Percentiles rank a stretch among this genome's conserved stretches.
phyloP scores from a whole-genome alignment of 2,888 invertebrate genomes.

The Rhingia campestris region DNA sequence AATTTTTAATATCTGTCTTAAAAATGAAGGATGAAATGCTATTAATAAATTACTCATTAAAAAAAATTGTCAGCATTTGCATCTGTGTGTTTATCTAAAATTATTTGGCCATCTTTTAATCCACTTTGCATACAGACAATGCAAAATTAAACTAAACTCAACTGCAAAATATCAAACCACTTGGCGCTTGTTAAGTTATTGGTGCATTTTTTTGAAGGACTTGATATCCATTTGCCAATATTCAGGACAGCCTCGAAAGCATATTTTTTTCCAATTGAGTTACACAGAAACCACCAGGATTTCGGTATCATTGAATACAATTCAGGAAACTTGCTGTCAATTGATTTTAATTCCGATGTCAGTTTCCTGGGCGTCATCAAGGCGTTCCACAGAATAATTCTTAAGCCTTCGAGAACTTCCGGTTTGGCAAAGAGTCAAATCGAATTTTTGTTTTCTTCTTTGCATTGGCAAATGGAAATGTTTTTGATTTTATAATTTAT shows the following conservation, averaged over 20 bases:
- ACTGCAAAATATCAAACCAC: constrained; percentile 28
- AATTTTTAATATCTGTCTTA: no score
- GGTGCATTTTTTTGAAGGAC: background rate
- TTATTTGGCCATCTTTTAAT: background rate
- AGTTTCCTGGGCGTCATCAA: constrained; percentile 60
- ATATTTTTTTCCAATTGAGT: constrained; percentile 45
- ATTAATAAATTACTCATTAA: no score
- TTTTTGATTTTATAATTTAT: constrained; percentile 44
- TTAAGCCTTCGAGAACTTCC: constrained; percentile 29
- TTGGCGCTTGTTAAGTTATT: constrained; percentile 29
- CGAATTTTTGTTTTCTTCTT: background rate
- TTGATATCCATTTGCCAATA: constrained; percentile 44
- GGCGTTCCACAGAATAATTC: constrained; percentile 40
- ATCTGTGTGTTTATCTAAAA: background rate
- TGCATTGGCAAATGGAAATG: constrained; percentile 41
- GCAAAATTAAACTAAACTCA: constrained; percentile 7
- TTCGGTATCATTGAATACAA: constrained; percentile 61
- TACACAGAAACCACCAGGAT: constrained; percentile 50
- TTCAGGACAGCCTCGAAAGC: constrained; percentile 31
- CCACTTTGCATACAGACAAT: background rate
- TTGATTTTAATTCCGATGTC: constrained; percentile 71
- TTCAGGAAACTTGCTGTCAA: constrained; percentile 67
- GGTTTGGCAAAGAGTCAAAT: constrained; percentile 50
- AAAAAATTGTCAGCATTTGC: background rate
- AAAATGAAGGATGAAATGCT: no score